phyloP scores from a whole-genome alignment of 2,113 vertebrate genomes.

The Phrynocephalus versicolor region DNA sequence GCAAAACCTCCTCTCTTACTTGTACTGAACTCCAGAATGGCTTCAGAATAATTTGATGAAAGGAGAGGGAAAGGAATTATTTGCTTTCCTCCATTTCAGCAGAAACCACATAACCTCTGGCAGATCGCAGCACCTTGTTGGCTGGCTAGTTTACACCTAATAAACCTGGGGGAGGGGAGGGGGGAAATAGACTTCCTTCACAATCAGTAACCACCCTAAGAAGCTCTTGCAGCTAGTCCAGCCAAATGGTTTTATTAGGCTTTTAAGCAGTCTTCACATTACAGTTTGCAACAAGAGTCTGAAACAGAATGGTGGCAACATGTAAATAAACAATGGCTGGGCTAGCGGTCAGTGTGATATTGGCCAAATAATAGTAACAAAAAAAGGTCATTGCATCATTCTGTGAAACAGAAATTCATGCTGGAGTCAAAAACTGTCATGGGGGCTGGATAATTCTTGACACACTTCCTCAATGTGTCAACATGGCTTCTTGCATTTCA shows the following conservation, averaged over 20 bases:
- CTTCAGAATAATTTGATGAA: neutral
- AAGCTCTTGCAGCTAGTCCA: neutral
- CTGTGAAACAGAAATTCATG: neutral
- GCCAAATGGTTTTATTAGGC: neutral
- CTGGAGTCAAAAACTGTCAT: too few relatives aligned
- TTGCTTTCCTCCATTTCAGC: neutral
- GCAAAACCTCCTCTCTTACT: neutral
- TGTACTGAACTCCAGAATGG: neutral
- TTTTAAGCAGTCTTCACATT: neutral
- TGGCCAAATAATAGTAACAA: neutral
- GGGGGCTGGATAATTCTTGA: too few relatives aligned
- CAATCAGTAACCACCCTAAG: neutral
- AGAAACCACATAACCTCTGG: neutral
- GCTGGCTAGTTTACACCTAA: neutral
- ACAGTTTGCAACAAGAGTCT: neutral
- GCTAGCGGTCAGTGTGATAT: neutral
- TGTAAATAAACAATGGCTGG: neutral
- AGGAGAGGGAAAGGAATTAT: neutral
- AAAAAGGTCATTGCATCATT: too few relatives aligned
- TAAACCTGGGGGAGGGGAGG: too few relatives aligned
- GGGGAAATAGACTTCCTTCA: neutral
- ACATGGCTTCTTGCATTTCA: too few relatives aligned
- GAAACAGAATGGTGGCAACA: neutral
- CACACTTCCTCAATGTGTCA: too few relatives aligned
- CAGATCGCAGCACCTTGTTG: neutral